Base-by-base conservation (phyloP, 2,888 invertebrate species). In the Perithous albicinctus region DNA sequence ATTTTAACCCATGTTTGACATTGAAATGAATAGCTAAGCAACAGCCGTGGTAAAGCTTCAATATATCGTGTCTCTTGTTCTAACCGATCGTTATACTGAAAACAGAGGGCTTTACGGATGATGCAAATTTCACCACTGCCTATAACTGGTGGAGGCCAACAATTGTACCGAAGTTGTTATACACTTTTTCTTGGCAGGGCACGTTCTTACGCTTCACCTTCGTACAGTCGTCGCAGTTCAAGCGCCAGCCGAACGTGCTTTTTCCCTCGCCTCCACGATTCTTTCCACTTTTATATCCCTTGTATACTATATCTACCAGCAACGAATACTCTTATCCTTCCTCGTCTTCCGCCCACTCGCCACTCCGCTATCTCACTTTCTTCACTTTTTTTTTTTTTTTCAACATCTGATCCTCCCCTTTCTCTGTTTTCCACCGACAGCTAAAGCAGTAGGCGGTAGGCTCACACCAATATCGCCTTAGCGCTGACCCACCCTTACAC, bases 211-310 rank as follows among this genome's bases (percentile, higher is more conserved):
- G 54, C 46, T 43, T 73, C 82, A 32, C 70, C 46, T 70, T 20
- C 59, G 48, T 51, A 59, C 54, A 32, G n/a, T 56, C 46, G 59
- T 59, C 18, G 48, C 54, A 56, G 67, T 18, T 78, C 32, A 46
- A 78, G 56, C 63, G 56, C 61, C 32, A 41, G 54, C 46, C 56
- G 75, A 82, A 82, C 82, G 74, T 82, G 76, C 76, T 76, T 76
- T 75, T 79, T 48, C 72, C n/a, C 51, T 72, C 54, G 74, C 32
- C 66, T 46, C 63, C 35, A 43, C 72, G 38, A 46, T 76, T 79
- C 75, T 63, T 72, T n/a, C 46, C 56, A 59, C 56, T 66, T 23
- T 38, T 70, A 56, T 48, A 29, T 46, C 64, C 63, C 15, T 38
- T 35, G 15, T 32, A 59, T 32, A 59, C 35, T 20, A 43, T 56